Evolutionary conservation across 2,797 vertebrate genomes (phyloP).

Genomic region (Labeo calbasu): DNA sequence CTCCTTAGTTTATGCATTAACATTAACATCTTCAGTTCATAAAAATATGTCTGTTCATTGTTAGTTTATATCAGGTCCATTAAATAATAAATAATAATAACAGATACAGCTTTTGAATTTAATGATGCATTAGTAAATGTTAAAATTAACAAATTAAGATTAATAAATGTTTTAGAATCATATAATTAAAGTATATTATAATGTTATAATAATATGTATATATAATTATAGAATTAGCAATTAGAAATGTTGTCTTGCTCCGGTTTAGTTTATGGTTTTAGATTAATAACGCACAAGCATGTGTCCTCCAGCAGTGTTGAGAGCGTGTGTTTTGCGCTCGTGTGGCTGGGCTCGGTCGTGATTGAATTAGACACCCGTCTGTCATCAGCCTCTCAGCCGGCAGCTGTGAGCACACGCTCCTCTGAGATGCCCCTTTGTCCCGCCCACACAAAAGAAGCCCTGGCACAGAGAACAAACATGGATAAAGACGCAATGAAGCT

Average conservation of each 20-base stretch:
- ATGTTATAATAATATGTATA: no score
- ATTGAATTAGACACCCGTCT: constrained; percentile 41
- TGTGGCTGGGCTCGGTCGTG: constrained; percentile 4
- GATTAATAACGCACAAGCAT: background rate
- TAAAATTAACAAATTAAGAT: background rate
- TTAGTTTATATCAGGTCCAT: background rate
- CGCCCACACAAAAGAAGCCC: constrained; percentile 49
- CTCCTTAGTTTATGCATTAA: background rate
- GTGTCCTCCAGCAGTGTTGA: constrained; percentile 18
- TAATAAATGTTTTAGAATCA: background rate
- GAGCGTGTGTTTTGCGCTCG: background rate
- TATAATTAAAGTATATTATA: no score
- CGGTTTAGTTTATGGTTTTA: background rate
- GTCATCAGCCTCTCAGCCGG: constrained; percentile 47
- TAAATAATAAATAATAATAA: background rate
- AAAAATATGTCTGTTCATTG: background rate
- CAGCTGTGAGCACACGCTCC: constrained; percentile 48
- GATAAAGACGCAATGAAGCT: constrained; percentile 9
- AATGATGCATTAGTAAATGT: background rate
- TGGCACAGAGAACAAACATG: background rate
- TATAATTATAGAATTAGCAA: background rate
- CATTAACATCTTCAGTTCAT: background rate
- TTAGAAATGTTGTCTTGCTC: background rate
- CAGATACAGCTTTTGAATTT: background rate
- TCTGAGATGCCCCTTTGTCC: constrained; percentile 50